phyloP scores from a whole-genome alignment of 2,888 invertebrate species.

The Drosophila fulvimacula region DNA sequence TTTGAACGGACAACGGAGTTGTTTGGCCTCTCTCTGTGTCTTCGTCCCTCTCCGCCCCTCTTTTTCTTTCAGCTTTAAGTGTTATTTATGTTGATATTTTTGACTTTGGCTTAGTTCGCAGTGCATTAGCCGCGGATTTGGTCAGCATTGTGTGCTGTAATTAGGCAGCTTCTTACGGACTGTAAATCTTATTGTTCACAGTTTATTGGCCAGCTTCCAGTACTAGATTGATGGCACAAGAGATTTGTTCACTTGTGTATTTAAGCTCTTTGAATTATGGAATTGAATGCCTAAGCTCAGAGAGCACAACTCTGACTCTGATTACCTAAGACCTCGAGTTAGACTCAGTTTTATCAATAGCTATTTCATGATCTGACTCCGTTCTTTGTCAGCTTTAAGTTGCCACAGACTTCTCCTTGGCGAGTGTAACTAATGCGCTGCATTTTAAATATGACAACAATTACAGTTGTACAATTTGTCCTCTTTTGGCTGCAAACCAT shows the following conservation, averaged over 20 bases:
- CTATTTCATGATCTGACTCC: not conserved
- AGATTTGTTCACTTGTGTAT: constrained; percentile 4
- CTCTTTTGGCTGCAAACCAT: constrained; percentile 64
- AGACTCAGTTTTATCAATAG: not conserved
- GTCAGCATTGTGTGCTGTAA: constrained; percentile 65
- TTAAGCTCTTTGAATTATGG: constrained; percentile 25
- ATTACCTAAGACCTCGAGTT: too few species aligned
- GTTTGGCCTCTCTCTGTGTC: constrained; percentile 14
- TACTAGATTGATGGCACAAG: constrained; percentile 56
- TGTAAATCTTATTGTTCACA: constrained; percentile 71
- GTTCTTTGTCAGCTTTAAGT: constrained; percentile 31
- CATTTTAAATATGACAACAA: constrained; percentile 81
- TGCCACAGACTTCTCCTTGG: constrained; percentile 9
- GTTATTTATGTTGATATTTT: constrained; percentile 80
- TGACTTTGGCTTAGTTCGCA: constrained; percentile 67
- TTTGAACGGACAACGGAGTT: constrained; percentile 63
- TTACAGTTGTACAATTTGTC: constrained; percentile 80
- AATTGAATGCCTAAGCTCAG: constrained; percentile 34
- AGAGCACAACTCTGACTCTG: not conserved
- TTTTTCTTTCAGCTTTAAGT: constrained; percentile 62
- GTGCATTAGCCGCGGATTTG: constrained; percentile 71
- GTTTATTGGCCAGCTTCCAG: constrained; percentile 64
- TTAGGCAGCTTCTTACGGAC: constrained; percentile 69
- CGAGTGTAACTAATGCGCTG: constrained; percentile 73
- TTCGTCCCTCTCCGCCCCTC: not conserved